Conservation (phyloP, 2,113 vertebrate species). For the Alligator sinensis region DNA sequence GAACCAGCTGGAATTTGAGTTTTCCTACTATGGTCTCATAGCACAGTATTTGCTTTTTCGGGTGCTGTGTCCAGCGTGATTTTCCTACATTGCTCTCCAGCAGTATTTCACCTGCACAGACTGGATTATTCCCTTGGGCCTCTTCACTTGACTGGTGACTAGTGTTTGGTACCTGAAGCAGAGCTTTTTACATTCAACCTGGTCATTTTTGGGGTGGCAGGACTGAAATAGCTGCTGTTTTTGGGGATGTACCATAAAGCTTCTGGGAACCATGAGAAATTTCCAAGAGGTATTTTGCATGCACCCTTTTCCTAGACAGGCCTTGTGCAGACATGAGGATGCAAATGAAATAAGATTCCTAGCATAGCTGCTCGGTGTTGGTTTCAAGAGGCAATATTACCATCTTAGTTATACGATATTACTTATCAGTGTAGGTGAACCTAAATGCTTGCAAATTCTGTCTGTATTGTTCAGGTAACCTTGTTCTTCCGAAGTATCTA, state of each 20-base stretch:
- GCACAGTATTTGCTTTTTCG: accelerated
- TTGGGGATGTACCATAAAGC: neutral
- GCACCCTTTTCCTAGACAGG: neutral
- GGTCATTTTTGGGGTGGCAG: accelerated
- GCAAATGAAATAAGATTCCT: accelerated
- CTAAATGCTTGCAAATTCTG: neutral
- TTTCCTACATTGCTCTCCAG: accelerated
- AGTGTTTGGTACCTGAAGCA: accelerated
- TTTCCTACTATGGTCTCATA: neutral
- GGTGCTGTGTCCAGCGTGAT: neutral
- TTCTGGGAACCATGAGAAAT: accelerated
- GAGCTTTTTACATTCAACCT: accelerated
- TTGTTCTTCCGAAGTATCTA: neutral
- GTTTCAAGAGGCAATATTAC: neutral
- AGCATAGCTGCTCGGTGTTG: accelerated
- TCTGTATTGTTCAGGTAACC: neutral
- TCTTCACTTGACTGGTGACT: neutral
- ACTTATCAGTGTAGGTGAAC: accelerated
- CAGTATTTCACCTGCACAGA: neutral
- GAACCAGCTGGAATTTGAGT: neutral
- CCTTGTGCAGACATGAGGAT: neutral
- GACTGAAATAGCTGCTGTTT: accelerated
- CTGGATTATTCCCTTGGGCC: accelerated
- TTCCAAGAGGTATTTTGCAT: neutral
- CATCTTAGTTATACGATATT: neutral